phyloP scores from a whole-genome alignment of 2,113 vertebrate species.

The Corapipo altera region DNA sequence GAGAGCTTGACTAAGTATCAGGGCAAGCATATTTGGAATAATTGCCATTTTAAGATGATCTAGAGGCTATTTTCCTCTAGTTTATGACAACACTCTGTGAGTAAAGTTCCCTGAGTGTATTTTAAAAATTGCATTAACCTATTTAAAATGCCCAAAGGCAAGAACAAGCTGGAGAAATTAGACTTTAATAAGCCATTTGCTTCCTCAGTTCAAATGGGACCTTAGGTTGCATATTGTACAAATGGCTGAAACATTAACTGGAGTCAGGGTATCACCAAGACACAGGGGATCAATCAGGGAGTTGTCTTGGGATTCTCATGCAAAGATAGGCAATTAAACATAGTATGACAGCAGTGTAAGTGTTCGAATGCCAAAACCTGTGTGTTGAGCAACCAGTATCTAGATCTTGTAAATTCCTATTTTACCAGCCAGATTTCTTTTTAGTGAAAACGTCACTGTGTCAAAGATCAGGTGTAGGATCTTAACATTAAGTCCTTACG shows the following conservation, averaged over 20 bases:
- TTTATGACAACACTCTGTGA: constrained; percentile 46
- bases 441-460: not conserved
- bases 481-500: not conserved
- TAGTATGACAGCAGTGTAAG: not conserved
- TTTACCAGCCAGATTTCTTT: not conserved
- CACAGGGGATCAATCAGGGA: constrained; percentile 20
- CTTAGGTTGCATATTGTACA: constrained; percentile 18
- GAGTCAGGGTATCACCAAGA: constrained; percentile 4
- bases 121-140: constrained; percentile 66
- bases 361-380: not conserved
- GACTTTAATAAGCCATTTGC: constrained; percentile 62
- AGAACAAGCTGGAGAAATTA: constrained; percentile 58
- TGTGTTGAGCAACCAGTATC: not conserved
- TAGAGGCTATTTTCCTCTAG: constrained; percentile 31
- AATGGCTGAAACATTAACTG: constrained; percentile 30
- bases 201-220: constrained; percentile 58
- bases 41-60: constrained; percentile 27
- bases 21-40: constrained; percentile 19
- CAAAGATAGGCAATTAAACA: constrained; percentile 16
- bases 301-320: not conserved
- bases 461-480: not conserved
- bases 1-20: not conserved
- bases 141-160: constrained; percentile 68
- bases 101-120: constrained; percentile 40
- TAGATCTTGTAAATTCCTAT: not conserved